Conservation (phyloP, 2,797 vertebrate genomes). For the Discoglossus pictus region DNA sequence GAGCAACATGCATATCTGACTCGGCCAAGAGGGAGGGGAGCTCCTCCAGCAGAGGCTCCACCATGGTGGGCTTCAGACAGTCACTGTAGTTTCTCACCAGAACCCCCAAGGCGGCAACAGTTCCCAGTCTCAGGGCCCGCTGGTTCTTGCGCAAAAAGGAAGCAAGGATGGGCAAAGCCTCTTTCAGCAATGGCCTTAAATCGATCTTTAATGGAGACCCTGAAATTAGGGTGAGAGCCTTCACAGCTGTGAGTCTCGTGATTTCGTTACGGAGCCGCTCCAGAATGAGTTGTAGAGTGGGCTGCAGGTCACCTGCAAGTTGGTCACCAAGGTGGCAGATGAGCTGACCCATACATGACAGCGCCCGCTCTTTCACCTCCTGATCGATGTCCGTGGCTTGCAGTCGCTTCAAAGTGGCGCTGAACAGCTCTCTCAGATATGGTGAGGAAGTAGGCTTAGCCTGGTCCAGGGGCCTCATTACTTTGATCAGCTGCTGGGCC, state of each 20-base stretch:
- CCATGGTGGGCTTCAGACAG: conserved; percentile 74
- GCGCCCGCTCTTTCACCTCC: conserved; percentile 92
- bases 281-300: conserved; percentile 81
- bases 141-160: conserved; percentile 94
- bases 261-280: conserved; percentile 93
- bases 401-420: conserved; percentile 78
- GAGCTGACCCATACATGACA: conserved; percentile 89
- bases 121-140: conserved; percentile 81
- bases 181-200: conserved; percentile 78
- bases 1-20: conserved; percentile 89
- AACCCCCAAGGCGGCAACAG: conserved; percentile 78
- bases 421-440: conserved; percentile 78
- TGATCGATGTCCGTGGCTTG: conserved; percentile 93
- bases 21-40: conserved; percentile 85
- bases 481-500: conserved; percentile 84
- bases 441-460: conserved; percentile 78
- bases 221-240: conserved; percentile 79
- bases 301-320: conserved; percentile 77
- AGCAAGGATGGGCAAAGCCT: conserved; percentile 81
- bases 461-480: conserved; percentile 78
- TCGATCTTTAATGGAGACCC: conserved; percentile 80
- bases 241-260: conserved; percentile 85
- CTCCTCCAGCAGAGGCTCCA: conserved; percentile 79
- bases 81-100: conserved; percentile 82
- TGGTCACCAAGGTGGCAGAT: conserved; percentile 84